Evolutionary conservation across 1,140 invertebrate species (phyloP), one percentile per base, ranked within the genome.

Genomic region (Aphelinus certus): DNA sequence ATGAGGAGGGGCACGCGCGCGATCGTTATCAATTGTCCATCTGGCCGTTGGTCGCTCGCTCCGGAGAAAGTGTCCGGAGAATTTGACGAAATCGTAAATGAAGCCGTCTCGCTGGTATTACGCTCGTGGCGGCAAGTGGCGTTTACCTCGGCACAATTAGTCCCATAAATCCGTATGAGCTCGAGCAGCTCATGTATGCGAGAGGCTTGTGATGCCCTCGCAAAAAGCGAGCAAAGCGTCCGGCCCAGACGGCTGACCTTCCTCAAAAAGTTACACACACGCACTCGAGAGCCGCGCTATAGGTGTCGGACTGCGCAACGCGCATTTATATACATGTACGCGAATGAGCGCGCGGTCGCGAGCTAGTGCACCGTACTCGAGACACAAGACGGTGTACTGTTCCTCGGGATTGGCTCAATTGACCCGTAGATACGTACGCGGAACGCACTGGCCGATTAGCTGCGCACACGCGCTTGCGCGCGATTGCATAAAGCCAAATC

Each of bases 361-460:
- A 6, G 42, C 45, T 4, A 46, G 45, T 3, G 7, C 1, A 26
- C 26, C 26, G 45, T 1, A 2, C n/a, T n/a, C n/a, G 60, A 46
- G 43, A 58, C 45, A 7, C 45, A 5, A 47, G 4, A 47, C 45
- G 56, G 48, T 71, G 26, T 47, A 51, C 62, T 45, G 48, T 26
- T 26, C 46, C 26, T 51, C 71, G 58, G 67, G 64, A 73, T 73
- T 73, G 64, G 72, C 64, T 73, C 63, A 73, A 73, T 73, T 67
- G 72, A 26, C 26, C 57, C 72, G 67, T 67, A 73, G 67, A 63
- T 48, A 73, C 60, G n/a, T 73, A 67, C 64, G 64, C 48, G 72
- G 62, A 65, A 65, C 63, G 26, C 26, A 65, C 71, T 73, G 63
- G 51, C 53, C 53, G 71, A 65, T 65, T 73, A 65, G 71, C 55